Conservation (phyloP, 1,140 invertebrate genomes). For the Zaprionus taronus region DNA sequence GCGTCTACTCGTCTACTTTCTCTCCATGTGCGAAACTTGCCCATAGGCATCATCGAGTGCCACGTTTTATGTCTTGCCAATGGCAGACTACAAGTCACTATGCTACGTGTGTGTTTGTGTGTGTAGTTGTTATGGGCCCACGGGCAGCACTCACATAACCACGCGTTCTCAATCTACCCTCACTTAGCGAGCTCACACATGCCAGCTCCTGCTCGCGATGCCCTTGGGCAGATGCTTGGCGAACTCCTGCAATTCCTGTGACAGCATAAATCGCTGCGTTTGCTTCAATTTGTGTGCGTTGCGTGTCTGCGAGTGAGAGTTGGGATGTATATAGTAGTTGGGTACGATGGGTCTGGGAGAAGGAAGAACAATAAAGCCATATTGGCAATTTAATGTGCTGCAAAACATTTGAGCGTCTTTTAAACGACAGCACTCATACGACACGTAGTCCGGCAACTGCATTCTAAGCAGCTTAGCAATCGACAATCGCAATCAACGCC, state of each 20-base stretch:
- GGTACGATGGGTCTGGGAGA: neutral
- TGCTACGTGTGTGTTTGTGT: slow-evolving; percentile 22
- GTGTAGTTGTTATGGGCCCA: slow-evolving; percentile 66
- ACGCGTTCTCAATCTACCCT: slow-evolving; percentile 27
- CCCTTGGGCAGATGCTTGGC: slow-evolving; percentile 27
- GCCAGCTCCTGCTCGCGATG: slow-evolving; percentile 19
- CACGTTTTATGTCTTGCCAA: slow-evolving; percentile 77
- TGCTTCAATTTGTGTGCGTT: slow-evolving; percentile 30
- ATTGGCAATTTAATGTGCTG: slow-evolving; percentile 80
- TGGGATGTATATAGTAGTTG: neutral
- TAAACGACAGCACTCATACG: slow-evolving; percentile 65
- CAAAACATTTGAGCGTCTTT: slow-evolving; percentile 63
- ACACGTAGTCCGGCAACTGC: slow-evolving; percentile 56
- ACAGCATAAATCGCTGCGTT: slow-evolving; percentile 75
- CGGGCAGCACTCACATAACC: slow-evolving; percentile 58
- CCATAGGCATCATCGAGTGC: slow-evolving; percentile 81
- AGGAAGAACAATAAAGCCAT: slow-evolving; percentile 69
- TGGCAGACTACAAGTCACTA: slow-evolving; percentile 53
- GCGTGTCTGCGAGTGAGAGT: neutral
- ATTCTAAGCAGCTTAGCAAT: slow-evolving; percentile 65
- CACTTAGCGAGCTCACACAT: neutral
- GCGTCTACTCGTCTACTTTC: slow-evolving; percentile 6
- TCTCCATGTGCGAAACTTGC: slow-evolving; percentile 63
- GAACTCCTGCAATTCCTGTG: slow-evolving; percentile 50
- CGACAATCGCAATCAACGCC: neutral